These are phyloP conservation scores for Drosophila mauritiana DNA, from an alignment of 1,140 invertebrate genomes.

Conservation along the genomic window DNA sequence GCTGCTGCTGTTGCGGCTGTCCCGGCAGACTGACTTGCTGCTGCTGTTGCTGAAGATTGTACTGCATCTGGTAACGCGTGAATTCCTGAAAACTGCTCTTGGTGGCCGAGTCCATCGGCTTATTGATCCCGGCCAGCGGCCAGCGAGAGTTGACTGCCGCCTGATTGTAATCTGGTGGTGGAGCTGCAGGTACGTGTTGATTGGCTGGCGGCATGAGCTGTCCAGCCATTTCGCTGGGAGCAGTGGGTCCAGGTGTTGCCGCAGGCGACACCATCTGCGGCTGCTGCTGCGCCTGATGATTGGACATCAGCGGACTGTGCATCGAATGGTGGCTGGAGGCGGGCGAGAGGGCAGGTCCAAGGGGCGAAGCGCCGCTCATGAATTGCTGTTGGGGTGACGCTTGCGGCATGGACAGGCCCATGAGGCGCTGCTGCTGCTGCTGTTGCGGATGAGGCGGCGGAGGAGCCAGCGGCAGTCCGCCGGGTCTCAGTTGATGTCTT, in stretches of 20 bases:
- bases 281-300: conserved; percentile 76
- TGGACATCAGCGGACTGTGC: conserved; percentile 78
- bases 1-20: conserved; percentile 26
- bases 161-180: conserved; percentile 85
- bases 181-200: conserved; percentile 74
- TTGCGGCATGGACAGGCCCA: conserved; percentile 68
- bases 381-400: conserved; percentile 52
- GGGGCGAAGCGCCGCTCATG: conserved; percentile 77
- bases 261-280: conserved; percentile 68
- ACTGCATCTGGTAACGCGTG: conserved; percentile 87
- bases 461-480: conserved; percentile 55
- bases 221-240: conserved; percentile 54
- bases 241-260: conserved; percentile 14
- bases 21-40: conserved; percentile 62
- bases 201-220: conserved; percentile 52
- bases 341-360: conserved; percentile 84
- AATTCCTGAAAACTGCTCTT: conserved; percentile 87
- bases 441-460: conserved; percentile 69
- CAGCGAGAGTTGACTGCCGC: conserved; percentile 84
- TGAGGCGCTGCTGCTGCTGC: conserved; percentile 81
- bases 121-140: conserved; percentile 81
- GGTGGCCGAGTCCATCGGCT: conserved; percentile 87
- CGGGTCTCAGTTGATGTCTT: conserved; percentile 59
- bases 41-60: conserved; percentile 86
- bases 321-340: conserved; percentile 81